Evolutionary conservation across 2,797 vertebrate genomes (phyloP).

Genomic region (Sitta carolinensis): DNA sequence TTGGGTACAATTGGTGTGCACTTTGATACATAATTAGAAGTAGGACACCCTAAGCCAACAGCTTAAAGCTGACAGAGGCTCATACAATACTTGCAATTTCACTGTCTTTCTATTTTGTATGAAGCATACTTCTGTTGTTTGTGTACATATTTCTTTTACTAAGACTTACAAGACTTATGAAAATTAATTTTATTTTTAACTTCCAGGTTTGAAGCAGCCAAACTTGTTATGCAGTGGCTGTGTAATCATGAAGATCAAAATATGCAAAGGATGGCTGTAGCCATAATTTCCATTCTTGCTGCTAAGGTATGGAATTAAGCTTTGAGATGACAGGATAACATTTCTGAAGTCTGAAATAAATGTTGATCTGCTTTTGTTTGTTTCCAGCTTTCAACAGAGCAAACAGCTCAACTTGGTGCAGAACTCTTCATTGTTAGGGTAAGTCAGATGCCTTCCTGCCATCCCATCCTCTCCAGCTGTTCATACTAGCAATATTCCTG

Average conservation of each 20-base stretch:
- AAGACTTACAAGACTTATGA: neutral
- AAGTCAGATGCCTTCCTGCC: constrained; percentile 6
- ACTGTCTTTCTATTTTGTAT: neutral
- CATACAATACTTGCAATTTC: neutral
- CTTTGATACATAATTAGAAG: neutral
- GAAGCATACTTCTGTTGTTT: neutral
- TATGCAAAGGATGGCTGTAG: constrained; percentile 99
- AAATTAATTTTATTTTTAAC: neutral
- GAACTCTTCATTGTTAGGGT: constrained; percentile 98
- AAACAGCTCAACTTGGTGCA: constrained; percentile 95
- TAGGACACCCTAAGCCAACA: neutral
- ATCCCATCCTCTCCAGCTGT: neutral
- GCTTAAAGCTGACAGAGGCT: neutral
- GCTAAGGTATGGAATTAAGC: constrained; percentile 86
- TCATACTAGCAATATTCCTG: neutral
- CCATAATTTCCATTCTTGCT: constrained; percentile 97
- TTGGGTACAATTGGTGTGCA: neutral
- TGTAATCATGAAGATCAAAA: constrained; percentile 99
- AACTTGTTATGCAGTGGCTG: constrained; percentile 99
- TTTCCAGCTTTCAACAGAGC: constrained; percentile 93
- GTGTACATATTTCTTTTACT: neutral
- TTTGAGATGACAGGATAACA: neutral
- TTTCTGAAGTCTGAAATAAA: neutral
- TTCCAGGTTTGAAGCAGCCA: constrained; percentile 95
- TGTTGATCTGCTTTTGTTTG: neutral